Conservation (phyloP, 2,888 invertebrate species). For the Ditula angustiorana region DNA sequence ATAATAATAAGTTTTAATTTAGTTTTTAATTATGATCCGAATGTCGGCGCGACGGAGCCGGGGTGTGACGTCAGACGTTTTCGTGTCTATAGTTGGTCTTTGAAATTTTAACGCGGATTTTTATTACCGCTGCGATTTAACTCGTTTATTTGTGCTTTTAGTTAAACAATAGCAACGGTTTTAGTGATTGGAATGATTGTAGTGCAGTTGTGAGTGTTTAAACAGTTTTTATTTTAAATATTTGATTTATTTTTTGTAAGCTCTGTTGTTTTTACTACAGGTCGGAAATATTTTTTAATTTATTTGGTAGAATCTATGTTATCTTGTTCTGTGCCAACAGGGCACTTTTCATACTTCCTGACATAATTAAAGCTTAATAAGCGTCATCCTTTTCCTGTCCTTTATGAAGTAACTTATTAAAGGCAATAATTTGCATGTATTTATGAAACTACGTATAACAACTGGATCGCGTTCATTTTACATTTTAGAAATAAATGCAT, state of each 20-base stretch:
- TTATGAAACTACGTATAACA: too few relatives aligned
- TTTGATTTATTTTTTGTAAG: too few relatives aligned
- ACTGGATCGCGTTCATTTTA: too few relatives aligned
- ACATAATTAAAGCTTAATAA: not conserved
- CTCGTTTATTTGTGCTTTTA: not conserved
- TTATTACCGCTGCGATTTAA: not conserved
- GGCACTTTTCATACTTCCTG: not conserved
- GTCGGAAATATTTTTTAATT: too few relatives aligned
- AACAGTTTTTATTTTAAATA: too few relatives aligned
- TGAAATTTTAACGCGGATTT: not conserved
- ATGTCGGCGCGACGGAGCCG: slow-evolving; percentile 38
- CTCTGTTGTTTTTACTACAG: too few relatives aligned
- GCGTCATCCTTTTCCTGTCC: not conserved
- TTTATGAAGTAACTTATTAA: not conserved
- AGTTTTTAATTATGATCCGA: slow-evolving; percentile 63
- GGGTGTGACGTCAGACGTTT: not conserved
- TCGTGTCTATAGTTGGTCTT: not conserved
- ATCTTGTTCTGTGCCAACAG: too few relatives aligned
- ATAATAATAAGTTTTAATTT: slow-evolving; percentile 82
- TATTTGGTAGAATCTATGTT: too few relatives aligned
- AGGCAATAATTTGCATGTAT: not conserved
- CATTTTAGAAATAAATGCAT: too few relatives aligned
- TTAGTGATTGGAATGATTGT: not conserved
- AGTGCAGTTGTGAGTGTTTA: slow-evolving; percentile 17
- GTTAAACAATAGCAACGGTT: not conserved